Base-by-base conservation (phyloP, 2,797 vertebrate genomes). In the Sebastes goodei region DNA sequence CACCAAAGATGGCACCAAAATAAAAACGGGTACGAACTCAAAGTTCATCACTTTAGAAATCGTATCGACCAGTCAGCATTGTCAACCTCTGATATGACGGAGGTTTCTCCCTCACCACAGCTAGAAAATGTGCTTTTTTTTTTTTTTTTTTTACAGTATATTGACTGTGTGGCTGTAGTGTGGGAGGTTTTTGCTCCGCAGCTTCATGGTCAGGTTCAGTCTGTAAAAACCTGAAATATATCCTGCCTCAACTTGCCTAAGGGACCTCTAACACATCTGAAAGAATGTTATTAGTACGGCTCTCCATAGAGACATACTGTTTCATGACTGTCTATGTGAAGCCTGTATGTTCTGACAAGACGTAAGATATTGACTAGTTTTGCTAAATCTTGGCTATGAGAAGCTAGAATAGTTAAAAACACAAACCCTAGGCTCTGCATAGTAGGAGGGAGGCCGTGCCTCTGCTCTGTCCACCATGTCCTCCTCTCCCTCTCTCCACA, bases 181-280 rank as follows among this genome's bases (percentile, higher is more conserved):
- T 68, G 25, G 71, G 67, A 70, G 68, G 60, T 53, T 62, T 72
- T 57, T 61, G 38, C 52, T 73, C 56, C 11, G 52, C 68, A 21
- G 35, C 68, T 78, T 60, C 63, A 78, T 60, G 80, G 57, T 81
- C 30, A 64, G 61, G 56, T 59, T 74, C 32, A 61, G 32, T 66
- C 64, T 8, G 64, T 76, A 66, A 69, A 83, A 75, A 49, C 71
- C 53, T 32, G 53, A 57, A 64, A 73, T 59, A 38, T 25, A 61
- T 57, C 82, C 35, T 20, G 30, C 38, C 14, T 69, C 52, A n/a
- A 21, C 27, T 15, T 33, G n/a, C 62, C 63, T 79, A 2, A 15
- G 33, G 20, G 27, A 17, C 57, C 49, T 30, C 64, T 2, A 25
- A 42, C 27, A 52, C 33, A 52, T 14, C 52, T 61, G 35, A 64